Evolutionary conservation across 2,113 vertebrate species (phyloP), one percentile per base, ranked within the genome.

Genomic region (Vireo altiloquus): DNA sequence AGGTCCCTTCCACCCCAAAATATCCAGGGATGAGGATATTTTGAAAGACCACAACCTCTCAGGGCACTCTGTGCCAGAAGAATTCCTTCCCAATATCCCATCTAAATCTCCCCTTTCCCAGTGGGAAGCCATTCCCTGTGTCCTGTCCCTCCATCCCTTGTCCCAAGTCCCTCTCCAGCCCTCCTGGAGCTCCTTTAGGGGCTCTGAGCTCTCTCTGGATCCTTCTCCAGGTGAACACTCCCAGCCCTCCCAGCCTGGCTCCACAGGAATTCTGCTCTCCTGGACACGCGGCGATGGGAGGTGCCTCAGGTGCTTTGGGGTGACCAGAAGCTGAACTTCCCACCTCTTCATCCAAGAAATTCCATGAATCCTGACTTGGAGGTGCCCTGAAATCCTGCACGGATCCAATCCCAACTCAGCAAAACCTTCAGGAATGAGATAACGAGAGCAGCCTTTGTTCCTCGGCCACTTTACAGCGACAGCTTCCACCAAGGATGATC

Each of bases 201-300:
- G 24, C 60, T 59, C 71, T 13, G 72, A 35, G 52, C 0, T 35
- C 3, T 59, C 37, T 2, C 37, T 66, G 71, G 31, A 37, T 2
- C 37, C 9, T 59, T 44, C 7, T 35, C 61, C 69, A n/a, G n/a
- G 6, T 19, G 59, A 19, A 0, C 15, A 15, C 2, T 1, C 14
- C n/a, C 30, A 53, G 11, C n/a, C 39, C 69, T 63, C 35, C 49
- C 42, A 75, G 42, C 30, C 52, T 17, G 35, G 24, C 0, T 35
- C 44, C 61, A 22, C 3, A 9, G 52, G 44, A 66, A 50, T 65
- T 66, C 70, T 37, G 1, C 47, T 83, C 61, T 81, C 42, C 37
- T 18, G 60, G 31, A 9, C 39, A 7, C 11, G 1, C 27, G 19
- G 33, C 5, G 54, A 63, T 5, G 22, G 0, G 27, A 37, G 9